Evolutionary conservation across 1,140 invertebrate species (phyloP), one percentile per base, ranked within the genome.

Genomic region (Leptinotarsa texana): DNA sequence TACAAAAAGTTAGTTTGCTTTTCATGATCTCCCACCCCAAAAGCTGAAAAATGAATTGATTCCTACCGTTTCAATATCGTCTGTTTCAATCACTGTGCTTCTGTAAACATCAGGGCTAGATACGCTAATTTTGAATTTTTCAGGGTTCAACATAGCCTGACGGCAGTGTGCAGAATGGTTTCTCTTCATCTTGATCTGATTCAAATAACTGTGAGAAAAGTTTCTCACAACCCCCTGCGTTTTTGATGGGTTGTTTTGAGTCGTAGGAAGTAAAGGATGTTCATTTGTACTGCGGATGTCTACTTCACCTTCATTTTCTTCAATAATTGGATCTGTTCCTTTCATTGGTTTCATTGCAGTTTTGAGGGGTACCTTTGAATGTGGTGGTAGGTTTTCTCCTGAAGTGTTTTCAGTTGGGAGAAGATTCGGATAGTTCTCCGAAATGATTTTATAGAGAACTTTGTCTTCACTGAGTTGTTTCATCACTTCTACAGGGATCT

Each of bases 41-140:
- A 33, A 42, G 8, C 11, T 42, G 33, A 13, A 27, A 15, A 42
- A 18, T 33, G 2, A 33, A 17, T 21, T 74, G 47, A 47, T 21
- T 51, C 15, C 8, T 21, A 62, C 17, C 61, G 61, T 62, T 62
- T 42, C 33, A 42, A 42, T 42, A 6, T 57, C 51, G 17, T 15
- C 15, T n/a, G 51, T 57, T 57, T 57, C 51, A 57, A 57, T 57
- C 91, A 96, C 95, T 1, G 94, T 95, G 83, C 95, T 96, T 78
- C 92, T 89, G 82, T 94, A 95, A 81, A 96, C 95, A 85, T 96
- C 92, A 1, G 95, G 95, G 18, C 94, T 96, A 0, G 94, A 95
- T 6, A 94, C 94, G 61, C 94, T 89, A 70, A 96, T 85, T 61
- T 92, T 89, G 84, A 96, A 96, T 69, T 92, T 89, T 74, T 92